Conservation (phyloP, 2,113 vertebrate genomes). For the Amblyornis subalaris region DNA sequence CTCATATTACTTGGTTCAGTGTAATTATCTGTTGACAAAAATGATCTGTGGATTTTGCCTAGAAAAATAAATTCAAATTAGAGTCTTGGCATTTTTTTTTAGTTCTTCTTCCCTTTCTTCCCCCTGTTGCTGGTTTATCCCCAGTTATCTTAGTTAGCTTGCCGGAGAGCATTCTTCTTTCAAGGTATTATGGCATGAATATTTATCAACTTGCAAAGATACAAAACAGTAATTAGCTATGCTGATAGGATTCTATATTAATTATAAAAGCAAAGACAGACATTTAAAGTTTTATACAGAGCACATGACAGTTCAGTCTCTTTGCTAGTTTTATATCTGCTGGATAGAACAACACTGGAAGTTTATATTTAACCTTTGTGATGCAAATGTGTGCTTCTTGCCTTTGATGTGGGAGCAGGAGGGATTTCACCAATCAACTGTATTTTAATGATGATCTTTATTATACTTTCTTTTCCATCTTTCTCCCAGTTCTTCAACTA, state of each 20-base stretch:
- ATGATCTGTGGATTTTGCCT: neutral
- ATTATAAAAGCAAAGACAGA: neutral
- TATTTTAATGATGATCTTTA: neutral
- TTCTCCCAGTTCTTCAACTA: neutral
- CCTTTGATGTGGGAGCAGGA: neutral
- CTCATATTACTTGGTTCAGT: neutral
- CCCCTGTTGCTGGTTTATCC: neutral
- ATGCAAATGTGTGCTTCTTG: neutral
- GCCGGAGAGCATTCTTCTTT: neutral
- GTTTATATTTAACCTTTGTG: neutral
- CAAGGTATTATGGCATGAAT: neutral
- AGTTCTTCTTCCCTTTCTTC: neutral
- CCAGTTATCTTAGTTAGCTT: neutral
- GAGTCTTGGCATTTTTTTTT: neutral
- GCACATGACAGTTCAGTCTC: neutral
- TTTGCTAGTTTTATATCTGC: neutral
- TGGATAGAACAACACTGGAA: neutral
- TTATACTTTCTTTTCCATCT: neutral
- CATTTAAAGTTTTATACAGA: neutral
- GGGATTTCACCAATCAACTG: neutral
- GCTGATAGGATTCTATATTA: neutral
- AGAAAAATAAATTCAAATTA: conserved; percentile 6
- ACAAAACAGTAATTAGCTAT: neutral
- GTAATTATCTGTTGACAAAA: neutral
- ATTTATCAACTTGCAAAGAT: conserved; percentile 1